Conservation (phyloP, 2,113 vertebrate species). For the Vicugna pacos region DNA sequence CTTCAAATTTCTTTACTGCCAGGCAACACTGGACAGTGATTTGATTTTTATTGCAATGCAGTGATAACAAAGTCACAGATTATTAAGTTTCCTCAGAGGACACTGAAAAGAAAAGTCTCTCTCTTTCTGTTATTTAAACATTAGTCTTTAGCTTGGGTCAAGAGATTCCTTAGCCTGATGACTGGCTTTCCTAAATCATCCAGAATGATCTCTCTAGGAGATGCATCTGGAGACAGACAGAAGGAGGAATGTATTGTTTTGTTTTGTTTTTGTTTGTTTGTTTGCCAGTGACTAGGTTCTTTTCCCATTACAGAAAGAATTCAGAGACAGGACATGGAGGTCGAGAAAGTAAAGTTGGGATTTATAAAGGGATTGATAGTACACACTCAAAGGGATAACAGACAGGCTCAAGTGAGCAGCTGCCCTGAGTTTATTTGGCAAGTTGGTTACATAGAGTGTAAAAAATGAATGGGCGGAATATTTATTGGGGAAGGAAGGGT, state of each 20-base stretch:
- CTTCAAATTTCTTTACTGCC: conserved; percentile 68
- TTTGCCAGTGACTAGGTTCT: too few relatives aligned
- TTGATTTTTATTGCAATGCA: conserved; percentile 74
- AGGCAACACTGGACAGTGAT: conserved; percentile 67
- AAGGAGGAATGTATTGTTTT: not conserved
- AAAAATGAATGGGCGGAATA: too few relatives aligned
- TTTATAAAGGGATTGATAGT: too few relatives aligned
- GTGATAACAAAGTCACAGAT: conserved; percentile 71
- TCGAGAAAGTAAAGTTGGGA: too few relatives aligned
- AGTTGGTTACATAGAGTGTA: too few relatives aligned
- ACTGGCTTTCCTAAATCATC: not conserved
- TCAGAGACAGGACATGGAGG: too few relatives aligned
- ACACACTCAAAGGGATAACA: too few relatives aligned
- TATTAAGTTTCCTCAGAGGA: conserved; percentile 63
- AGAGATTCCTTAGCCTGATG: not conserved
- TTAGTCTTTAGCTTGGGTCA: conserved; percentile 2
- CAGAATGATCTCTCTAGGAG: not conserved
- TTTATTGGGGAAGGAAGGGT: too few relatives aligned
- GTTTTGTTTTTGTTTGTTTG: too few relatives aligned
- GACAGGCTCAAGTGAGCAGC: too few relatives aligned
- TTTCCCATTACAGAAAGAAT: too few relatives aligned
- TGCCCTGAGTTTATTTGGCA: too few relatives aligned
- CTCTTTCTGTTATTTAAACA: conserved; percentile 43
- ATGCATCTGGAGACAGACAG: not conserved
- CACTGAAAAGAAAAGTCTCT: conserved; percentile 1